Evolutionary conservation across 2,113 vertebrate genomes (phyloP), one percentile per base, ranked within the genome.

Genomic region (Phycodurus eques): DNA sequence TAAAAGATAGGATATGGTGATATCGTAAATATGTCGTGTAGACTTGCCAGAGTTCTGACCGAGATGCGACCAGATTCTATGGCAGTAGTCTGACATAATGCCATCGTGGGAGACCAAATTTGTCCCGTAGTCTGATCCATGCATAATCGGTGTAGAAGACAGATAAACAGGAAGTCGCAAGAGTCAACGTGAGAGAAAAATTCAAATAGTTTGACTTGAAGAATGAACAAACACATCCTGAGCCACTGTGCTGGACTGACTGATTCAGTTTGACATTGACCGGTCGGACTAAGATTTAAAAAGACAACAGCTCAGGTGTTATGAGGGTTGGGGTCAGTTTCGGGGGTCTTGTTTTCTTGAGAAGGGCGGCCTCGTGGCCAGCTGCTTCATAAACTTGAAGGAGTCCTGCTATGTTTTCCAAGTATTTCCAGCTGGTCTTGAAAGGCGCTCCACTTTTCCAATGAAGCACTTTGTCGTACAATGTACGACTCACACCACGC

Each of bases 181-280:
- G 49, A 51, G 49, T 17, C 17, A n/a, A 20, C 35, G 53, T n/a
- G 53, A 54, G 53, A 54, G 53, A n/a, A 54, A 54, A 54, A 20
- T 27, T 27, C 27, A 27, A 27, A 27, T 27, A 27, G 11, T 47
- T 47, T 49, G 46, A 49, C 46, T 47, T 47, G 46, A 47, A 47
- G 12, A 47, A 47, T 17, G 14, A 17, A 51, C 15, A 51, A 51
- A 51, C 27, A 8, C 57, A 60, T 6, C 57, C 14, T 15, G 27
- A 33, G 54, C n/a, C 51, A 49, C 70, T 57, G 72, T 60, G 68
- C 63, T 67, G 60, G 73, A 68, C 72, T 74, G 82, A 86, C 74
- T 88, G 83, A 87, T 84, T 86, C 17, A 51, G 75, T 8, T 19
- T 75, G 74, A 57, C 76, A 82, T 63, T 44, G 75, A 67, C 80